Percentiles rank a stretch among this genome's conserved stretches.
Evolutionary conservation across 2,888 invertebrate species (phyloP).

Genomic region (Drosophila kambysellisi): DNA sequence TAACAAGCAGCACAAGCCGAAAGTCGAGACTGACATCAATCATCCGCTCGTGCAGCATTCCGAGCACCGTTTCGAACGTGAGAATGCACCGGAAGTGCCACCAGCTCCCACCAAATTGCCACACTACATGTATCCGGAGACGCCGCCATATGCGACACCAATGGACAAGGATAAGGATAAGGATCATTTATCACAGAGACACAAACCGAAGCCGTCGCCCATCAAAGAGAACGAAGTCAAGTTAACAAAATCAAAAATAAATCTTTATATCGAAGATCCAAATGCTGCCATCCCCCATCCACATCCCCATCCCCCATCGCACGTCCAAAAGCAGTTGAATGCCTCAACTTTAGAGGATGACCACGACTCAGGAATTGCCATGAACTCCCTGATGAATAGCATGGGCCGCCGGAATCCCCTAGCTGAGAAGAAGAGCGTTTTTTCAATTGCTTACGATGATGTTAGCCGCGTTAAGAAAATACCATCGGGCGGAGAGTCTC

Average conservation of each 20-base stretch:
- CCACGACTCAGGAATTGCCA: slow-evolving; percentile 91
- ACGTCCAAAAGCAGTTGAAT: slow-evolving; percentile 86
- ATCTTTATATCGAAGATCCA: slow-evolving; percentile 75
- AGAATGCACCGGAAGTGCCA: slow-evolving; percentile 83
- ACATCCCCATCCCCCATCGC: slow-evolving; percentile 46
- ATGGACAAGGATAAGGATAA: slow-evolving; percentile 64
- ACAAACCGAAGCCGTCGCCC: slow-evolving; percentile 83
- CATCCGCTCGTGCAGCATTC: slow-evolving; percentile 92
- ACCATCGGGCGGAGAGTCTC: slow-evolving; percentile 92
- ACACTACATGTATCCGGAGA: slow-evolving; percentile 87
- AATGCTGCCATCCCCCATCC: slow-evolving; percentile 59
- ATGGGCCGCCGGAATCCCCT: slow-evolving; percentile 89
- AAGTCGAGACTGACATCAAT: slow-evolving; percentile 86
- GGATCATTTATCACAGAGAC: slow-evolving; percentile 49
- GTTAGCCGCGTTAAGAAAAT: slow-evolving; percentile 93
- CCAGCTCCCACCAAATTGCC: slow-evolving; percentile 88
- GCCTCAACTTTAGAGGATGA: slow-evolving; percentile 89
- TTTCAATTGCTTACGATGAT: slow-evolving; percentile 96
- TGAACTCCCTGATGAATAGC: slow-evolving; percentile 87
- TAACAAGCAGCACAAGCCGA: slow-evolving; percentile 86
- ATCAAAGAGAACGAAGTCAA: slow-evolving; percentile 85
- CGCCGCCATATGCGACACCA: slow-evolving; percentile 85
- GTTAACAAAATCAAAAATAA: slow-evolving; percentile 81
- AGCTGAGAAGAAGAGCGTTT: slow-evolving; percentile 95
- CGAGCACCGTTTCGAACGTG: slow-evolving; percentile 90